phyloP scores from a whole-genome alignment of 2,113 vertebrate genomes.

The Himantopus leucocephalus region DNA sequence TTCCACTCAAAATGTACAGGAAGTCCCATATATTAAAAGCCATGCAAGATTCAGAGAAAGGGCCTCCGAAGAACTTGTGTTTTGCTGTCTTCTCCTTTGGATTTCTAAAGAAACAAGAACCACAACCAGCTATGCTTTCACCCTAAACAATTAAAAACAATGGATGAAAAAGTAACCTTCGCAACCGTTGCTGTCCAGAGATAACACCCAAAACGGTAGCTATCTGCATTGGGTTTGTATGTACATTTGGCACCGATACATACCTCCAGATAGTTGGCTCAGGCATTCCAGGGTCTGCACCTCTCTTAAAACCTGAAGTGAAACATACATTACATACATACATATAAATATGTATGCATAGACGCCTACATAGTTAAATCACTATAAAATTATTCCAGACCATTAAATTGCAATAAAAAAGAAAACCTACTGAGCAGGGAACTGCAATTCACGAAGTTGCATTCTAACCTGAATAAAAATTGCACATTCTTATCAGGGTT shows the following conservation, averaged over 20 bases:
- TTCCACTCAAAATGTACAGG: neutral
- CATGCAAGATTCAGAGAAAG: neutral
- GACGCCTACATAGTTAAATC: neutral
- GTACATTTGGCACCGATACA: neutral
- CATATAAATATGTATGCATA: neutral
- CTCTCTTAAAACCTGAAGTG: slow-evolving; percentile 90
- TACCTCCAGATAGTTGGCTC: slow-evolving; percentile 92
- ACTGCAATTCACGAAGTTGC: neutral
- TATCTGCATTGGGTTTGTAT: neutral
- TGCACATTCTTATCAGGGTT: neutral
- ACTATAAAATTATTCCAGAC: neutral
- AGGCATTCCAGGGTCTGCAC: slow-evolving; percentile 97
- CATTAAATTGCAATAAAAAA: neutral
- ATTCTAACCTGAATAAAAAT: neutral
- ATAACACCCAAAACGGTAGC: neutral
- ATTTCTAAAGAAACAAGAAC: neutral
- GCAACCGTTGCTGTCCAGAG: neutral
- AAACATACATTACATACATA: neutral
- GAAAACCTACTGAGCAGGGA: neutral
- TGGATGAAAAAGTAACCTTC: neutral
- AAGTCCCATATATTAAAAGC: neutral
- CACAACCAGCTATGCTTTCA: neutral
- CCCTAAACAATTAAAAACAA: neutral
- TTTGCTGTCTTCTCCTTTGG: neutral
- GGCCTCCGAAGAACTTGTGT: neutral